These are phyloP conservation scores for Brachionus sp. DNA, from an alignment of 1,140 invertebrate genomes.

Conservation along the genomic window DNA sequence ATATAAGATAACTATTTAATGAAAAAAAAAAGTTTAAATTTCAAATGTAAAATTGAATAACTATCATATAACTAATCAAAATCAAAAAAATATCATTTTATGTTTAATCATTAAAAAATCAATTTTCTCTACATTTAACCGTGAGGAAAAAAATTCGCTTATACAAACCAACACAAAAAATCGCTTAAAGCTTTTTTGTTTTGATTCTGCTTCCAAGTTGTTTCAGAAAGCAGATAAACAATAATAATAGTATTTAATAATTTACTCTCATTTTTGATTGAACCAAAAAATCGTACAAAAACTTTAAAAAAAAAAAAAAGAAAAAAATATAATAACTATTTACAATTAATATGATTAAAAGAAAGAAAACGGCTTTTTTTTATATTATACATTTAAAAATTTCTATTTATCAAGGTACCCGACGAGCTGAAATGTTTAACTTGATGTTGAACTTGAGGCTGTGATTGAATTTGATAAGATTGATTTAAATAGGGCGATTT, in stretches of 20 bases:
- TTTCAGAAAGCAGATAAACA: neutral
- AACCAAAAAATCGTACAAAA: constrained; percentile 19
- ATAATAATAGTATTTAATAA: neutral
- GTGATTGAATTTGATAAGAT: constrained; percentile 10
- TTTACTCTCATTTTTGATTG: neutral
- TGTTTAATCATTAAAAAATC: neutral
- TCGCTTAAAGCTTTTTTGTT: neutral
- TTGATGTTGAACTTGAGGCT: neutral
- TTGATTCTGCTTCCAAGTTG: neutral
- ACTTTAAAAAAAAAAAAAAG: neutral
- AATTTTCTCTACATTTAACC: neutral
- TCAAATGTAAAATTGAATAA: constrained; percentile 6
- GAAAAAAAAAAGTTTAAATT: neutral
- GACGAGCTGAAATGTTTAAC: constrained; percentile 39
- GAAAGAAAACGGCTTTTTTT: constrained; percentile 30
- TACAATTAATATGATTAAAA: constrained; percentile 7
- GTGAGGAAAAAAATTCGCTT: neutral
- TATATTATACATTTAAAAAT: constrained; percentile 26
- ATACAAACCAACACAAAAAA: neutral
- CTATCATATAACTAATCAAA: neutral
- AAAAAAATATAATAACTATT: neutral
- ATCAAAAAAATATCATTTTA: neutral
- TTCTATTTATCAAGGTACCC: constrained; percentile 35
- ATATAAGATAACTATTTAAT: neutral
- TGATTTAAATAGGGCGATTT: constrained; percentile 32